A percentile compares a stretch with the other conserved stretches of the same genome.
Evolutionary conservation across 2,888 invertebrate species (phyloP).

Genomic region (Sceliomorpha sp.): DNA sequence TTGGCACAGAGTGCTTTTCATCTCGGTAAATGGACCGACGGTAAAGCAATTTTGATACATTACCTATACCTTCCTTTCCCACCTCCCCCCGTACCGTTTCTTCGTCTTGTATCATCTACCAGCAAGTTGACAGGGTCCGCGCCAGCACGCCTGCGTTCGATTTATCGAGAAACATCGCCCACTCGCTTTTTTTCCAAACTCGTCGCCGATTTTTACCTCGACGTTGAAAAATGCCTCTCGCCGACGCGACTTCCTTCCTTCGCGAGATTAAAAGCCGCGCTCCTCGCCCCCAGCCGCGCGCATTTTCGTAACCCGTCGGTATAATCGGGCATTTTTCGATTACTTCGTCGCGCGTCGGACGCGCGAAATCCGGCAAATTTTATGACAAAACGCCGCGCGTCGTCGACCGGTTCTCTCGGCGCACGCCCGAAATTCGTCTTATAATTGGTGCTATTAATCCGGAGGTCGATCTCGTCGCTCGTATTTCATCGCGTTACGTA

Average conservation of each 20-base stretch:
- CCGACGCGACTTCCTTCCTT: neutral
- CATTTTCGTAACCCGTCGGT: too few relatives aligned
- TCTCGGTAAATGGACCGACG: conserved; percentile 77
- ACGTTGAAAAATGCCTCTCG: conserved; percentile 7
- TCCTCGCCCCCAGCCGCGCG: too few relatives aligned
- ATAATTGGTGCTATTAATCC: too few relatives aligned
- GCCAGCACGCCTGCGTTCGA: conserved; percentile 20
- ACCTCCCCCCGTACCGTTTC: conserved; percentile 46
- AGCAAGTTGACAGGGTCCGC: conserved; percentile 36
- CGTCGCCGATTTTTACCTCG: conserved; percentile 5
- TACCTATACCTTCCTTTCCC: conserved; percentile 70
- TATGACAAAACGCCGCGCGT: too few relatives aligned
- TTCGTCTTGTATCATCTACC: conserved; percentile 46
- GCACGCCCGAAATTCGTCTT: too few relatives aligned
- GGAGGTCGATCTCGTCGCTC: too few relatives aligned
- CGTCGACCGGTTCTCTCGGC: too few relatives aligned
- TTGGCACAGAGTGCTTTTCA: conserved; percentile 78
- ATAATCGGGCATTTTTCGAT: too few relatives aligned
- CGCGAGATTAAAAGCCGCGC: neutral
- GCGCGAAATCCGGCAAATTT: too few relatives aligned
- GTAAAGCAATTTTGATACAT: conserved; percentile 79
- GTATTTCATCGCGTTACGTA: too few relatives aligned
- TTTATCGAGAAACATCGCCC: conserved; percentile 38
- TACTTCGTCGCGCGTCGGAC: too few relatives aligned
- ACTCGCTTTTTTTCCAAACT: conserved; percentile 13